Evolutionary conservation across 2,888 invertebrate species (phyloP).

Genomic region (Ormia ochracea): DNA sequence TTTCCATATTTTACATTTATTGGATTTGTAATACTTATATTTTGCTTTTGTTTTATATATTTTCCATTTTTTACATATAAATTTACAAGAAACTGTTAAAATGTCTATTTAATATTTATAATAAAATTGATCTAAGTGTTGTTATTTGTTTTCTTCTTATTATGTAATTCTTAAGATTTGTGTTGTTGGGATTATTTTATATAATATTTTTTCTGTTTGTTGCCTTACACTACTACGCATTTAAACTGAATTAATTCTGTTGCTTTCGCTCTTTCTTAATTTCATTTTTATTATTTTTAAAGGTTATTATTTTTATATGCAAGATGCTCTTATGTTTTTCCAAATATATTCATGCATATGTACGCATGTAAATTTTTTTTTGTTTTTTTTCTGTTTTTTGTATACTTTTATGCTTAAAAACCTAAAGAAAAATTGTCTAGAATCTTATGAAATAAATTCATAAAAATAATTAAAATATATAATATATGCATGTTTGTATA

Average conservation of each 20-base stretch:
- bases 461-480: constrained; percentile 63
- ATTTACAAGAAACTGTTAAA: constrained; percentile 47
- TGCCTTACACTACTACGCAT: constrained; percentile 25
- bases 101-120: constrained; percentile 56
- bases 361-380: constrained; percentile 10
- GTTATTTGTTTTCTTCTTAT: constrained; percentile 38
- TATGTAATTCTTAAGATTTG: constrained; percentile 45
- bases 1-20: constrained; percentile 32
- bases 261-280: constrained; percentile 24
- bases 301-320: constrained; percentile 59
- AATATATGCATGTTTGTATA: constrained; percentile 46
- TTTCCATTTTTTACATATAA: constrained; percentile 39
- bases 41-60: constrained; percentile 60
- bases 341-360: constrained; percentile 22
- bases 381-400: constrained; percentile 21
- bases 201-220: constrained; percentile 22
- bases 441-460: constrained; percentile 69
- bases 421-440: constrained; percentile 75
- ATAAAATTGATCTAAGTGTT: constrained; percentile 61
- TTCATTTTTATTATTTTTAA: no score
- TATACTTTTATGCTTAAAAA: constrained; percentile 61
- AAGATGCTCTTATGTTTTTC: constrained; percentile 63
- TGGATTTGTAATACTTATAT: constrained; percentile 50
- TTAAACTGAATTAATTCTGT: constrained; percentile 38
- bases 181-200: constrained; percentile 54